phyloP scores from a whole-genome alignment of 2,888 invertebrate species.

The Tetranychus truncatus region DNA sequence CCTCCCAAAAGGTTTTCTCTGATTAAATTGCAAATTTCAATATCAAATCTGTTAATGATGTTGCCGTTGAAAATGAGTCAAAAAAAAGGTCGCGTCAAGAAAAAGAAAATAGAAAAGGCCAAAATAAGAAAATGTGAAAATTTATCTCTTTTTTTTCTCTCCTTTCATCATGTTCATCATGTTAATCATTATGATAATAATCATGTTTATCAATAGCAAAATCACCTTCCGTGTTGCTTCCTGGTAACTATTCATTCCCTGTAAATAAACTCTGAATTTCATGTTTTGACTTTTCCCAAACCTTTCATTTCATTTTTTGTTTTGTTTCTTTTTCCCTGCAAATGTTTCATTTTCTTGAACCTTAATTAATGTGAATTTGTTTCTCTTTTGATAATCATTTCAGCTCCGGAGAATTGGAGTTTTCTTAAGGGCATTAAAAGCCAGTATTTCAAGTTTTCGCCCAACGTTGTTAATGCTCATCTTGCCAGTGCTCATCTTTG shows the following conservation, averaged over 20 bases:
- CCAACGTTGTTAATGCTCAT: constrained; percentile 46
- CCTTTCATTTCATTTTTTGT: neutral
- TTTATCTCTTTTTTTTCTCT: neutral
- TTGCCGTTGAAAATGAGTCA: too few relatives aligned
- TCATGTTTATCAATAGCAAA: constrained; percentile 16
- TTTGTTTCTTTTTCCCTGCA: neutral
- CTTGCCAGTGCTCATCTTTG: constrained; percentile 51
- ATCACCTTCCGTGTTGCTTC: constrained; percentile 10
- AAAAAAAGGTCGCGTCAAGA: neutral
- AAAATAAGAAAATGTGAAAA: neutral
- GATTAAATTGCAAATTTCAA: neutral
- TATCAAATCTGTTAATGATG: neutral
- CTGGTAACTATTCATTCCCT: constrained; percentile 1
- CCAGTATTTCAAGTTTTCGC: constrained; percentile 51
- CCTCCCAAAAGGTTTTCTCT: neutral
- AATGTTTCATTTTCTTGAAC: neutral
- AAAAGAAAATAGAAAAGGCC: neutral
- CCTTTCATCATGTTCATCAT: neutral
- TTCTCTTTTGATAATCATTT: constrained; percentile 14
- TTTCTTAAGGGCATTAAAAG: constrained; percentile 48
- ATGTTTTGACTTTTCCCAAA: constrained; percentile 13
- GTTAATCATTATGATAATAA: neutral
- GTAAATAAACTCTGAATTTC: neutral
- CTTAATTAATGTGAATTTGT: neutral
- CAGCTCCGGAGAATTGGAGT: constrained; percentile 47